Evolutionary conservation across 2,888 invertebrate genomes (phyloP), one percentile per base, ranked within the genome.

Genomic region (Drosophila setosimentum): DNA sequence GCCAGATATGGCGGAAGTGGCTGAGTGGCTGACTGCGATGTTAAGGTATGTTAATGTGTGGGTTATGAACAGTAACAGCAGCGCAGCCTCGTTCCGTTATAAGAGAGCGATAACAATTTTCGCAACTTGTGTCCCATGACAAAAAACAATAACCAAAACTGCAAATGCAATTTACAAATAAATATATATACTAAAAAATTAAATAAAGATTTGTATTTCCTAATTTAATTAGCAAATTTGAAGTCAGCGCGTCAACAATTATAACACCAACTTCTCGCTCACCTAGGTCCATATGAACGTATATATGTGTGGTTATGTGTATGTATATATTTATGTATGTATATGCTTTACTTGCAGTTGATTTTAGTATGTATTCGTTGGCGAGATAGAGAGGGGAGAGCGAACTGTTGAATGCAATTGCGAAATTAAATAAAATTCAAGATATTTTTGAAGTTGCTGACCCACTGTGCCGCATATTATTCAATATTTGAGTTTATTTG

Each of bases 41-140:
- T 65, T 53, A 40, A 49, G 53, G 57, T 50, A 32, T 57, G 61
- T 65, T 69, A 69, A 65, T 72, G 75, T 76, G 76, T 75, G 76
- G 72, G 72, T 83, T 84, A 78, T 75, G 40, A 78, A 70, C 72
- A 60, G 69, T 68, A 60, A 78, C 65, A 45, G 48, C 67, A 42
- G 61, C 64, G 18, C 59, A 61, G 74, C 35, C 16, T 48, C 48
- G 60, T 64, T 70, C 62, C 76, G 73, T 71, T 61, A 68, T 65
- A 27, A 59, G 29, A 53, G 16, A 21, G 33, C 50, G 80, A 78
- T 78, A 80, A 72, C 67, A 80, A 72, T 65, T 76, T 58, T 76
- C 76, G 60, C 67, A 80, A 65, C 62, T 55, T 48, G 55, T n/a
- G 80, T 76, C 72, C 62, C 67, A 68, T 63, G 80, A 78, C 76